Base-by-base conservation (phyloP, 2,888 invertebrate species). In the Adelphocoris suturalis region DNA sequence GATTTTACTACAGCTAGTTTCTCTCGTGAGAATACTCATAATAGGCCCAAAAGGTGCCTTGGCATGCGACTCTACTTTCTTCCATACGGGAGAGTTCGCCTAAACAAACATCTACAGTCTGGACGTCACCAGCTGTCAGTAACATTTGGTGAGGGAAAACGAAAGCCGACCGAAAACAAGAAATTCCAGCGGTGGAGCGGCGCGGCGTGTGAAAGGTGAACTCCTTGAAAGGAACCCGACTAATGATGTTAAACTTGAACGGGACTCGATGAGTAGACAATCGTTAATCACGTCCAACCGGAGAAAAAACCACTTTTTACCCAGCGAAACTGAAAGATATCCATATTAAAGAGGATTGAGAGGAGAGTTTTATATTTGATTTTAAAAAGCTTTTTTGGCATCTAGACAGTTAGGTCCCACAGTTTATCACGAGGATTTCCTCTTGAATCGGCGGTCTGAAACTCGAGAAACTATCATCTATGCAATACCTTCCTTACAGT, bases 51-150 rank as follows among this genome's bases (percentile, higher is more conserved):
- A 37, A 37, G 37, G 37, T 11, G 11, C 52, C 52, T 52, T 52
- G 52, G n/a, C 61, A 61, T n/a, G 61, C 19, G 23, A 7, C 68
- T 11, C 27, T 23, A 68, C 68, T 68, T 68, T 68, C 68, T 68
- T 68, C 68, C 23, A 13, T 23, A 68, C 68, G 23, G 68, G 68
- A 68, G 68, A 68, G 19, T 23, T 23, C 68, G 68, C 68, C 68
- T 68, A 68, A 68, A 68, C 68, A 68, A 68, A 68, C 68, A 68
- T 23, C 68, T 68, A 19, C 23, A 68, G 13, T 23, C 68, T 68
- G 68, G 23, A 27, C 68, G 68, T 68, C 68, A 68, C 68, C 23
- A 68, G 68, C 68, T 68, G 68, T 68, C 68, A 68, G 68, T 68
- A 68, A 68, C 68, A 68, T 68, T 68, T 68, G 68, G 68, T 68